Evolutionary conservation across 2,888 invertebrate genomes (phyloP).

Genomic region (Hyposoter didymator): DNA sequence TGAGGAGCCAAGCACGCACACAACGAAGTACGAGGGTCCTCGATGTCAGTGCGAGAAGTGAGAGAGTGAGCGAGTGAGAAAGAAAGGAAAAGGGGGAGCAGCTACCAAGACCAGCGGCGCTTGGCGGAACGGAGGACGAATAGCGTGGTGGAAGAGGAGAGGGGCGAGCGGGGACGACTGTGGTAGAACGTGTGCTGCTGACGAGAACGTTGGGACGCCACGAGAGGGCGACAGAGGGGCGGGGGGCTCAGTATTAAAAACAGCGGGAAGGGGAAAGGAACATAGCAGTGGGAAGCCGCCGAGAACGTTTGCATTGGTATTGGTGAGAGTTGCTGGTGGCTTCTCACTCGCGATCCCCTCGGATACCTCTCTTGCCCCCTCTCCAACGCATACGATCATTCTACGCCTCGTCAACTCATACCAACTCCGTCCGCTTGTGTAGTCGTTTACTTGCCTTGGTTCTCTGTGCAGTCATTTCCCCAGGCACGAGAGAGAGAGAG

Average conservation of each 20-base stretch:
- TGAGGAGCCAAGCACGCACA: slow-evolving; percentile 3
- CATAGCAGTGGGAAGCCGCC: slow-evolving; percentile 78
- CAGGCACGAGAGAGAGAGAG: slow-evolving; percentile 28
- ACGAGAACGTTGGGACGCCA: slow-evolving; percentile 64
- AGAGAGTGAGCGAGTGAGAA: slow-evolving; percentile 33
- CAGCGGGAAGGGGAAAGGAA: slow-evolving; percentile 67
- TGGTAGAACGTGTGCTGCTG: slow-evolving; percentile 37
- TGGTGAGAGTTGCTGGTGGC: slow-evolving; percentile 60
- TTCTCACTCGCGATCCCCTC: slow-evolving; percentile 61
- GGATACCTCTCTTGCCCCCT: slow-evolving; percentile 53
- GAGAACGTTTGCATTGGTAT: slow-evolving; percentile 49
- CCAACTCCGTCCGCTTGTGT: slow-evolving; percentile 36
- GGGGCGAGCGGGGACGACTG: slow-evolving; percentile 35
- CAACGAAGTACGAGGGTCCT: slow-evolving; percentile 7
- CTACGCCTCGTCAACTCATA: slow-evolving; percentile 25
- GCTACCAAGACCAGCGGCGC: slow-evolving; percentile 65
- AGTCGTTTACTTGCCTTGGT: slow-evolving; percentile 30
- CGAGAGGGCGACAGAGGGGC: slow-evolving; percentile 45
- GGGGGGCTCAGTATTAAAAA: slow-evolving; percentile 49
- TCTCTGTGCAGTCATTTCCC: slow-evolving; percentile 31
- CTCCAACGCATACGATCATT: slow-evolving; percentile 67
- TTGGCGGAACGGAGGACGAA: slow-evolving; percentile 58
- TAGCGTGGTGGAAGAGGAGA: slow-evolving; percentile 23
- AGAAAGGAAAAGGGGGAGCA: slow-evolving; percentile 31
- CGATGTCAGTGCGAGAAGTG: slow-evolving; percentile 41